Evolutionary conservation across 2,797 vertebrate genomes (phyloP).

Genomic region (Phalloptychus januarius): DNA sequence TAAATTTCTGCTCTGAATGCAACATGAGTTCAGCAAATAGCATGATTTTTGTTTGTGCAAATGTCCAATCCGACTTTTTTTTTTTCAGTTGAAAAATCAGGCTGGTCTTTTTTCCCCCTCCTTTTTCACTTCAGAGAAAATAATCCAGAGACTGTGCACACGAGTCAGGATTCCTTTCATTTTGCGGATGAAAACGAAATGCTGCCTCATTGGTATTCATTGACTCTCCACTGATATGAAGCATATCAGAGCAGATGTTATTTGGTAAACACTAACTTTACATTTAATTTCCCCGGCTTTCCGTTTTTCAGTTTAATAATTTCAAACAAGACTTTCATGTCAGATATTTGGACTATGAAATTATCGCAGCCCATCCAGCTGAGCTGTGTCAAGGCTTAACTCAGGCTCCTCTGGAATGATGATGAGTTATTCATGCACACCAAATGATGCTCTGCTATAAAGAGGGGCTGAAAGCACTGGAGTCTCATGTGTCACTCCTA

Average conservation of each 20-base stretch:
- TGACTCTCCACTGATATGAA: conserved; percentile 57
- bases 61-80: conserved; percentile 45
- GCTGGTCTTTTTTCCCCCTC: conserved; percentile 21
- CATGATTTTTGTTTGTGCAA: conserved; percentile 41
- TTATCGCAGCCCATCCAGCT: conserved; percentile 54
- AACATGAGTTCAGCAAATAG: conserved; percentile 25
- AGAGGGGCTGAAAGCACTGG: conserved; percentile 67
- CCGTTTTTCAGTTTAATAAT: conserved; percentile 49
- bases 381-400: conserved; percentile 57
- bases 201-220: conserved; percentile 71
- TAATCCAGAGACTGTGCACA: conserved; percentile 46
- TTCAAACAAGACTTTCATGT: conserved; percentile 61
- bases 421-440: conserved; percentile 77
- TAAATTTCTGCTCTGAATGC: conserved; percentile 34
- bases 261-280: conserved; percentile 69
- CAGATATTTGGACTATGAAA: conserved; percentile 54
- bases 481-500: conserved; percentile 74
- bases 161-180: conserved; percentile 43
- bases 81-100: conserved; percentile 43
- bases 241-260: conserved; percentile 65
- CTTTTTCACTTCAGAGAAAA: conserved; percentile 50
- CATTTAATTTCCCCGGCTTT: conserved; percentile 21
- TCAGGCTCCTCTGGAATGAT: conserved; percentile 65
- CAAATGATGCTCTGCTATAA: conserved; percentile 69
- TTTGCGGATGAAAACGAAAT: conserved; percentile 61